These are phyloP conservation scores for Trichoplusia ni DNA, from an alignment of 1,140 invertebrate genomes.

Conservation along the genomic window DNA sequence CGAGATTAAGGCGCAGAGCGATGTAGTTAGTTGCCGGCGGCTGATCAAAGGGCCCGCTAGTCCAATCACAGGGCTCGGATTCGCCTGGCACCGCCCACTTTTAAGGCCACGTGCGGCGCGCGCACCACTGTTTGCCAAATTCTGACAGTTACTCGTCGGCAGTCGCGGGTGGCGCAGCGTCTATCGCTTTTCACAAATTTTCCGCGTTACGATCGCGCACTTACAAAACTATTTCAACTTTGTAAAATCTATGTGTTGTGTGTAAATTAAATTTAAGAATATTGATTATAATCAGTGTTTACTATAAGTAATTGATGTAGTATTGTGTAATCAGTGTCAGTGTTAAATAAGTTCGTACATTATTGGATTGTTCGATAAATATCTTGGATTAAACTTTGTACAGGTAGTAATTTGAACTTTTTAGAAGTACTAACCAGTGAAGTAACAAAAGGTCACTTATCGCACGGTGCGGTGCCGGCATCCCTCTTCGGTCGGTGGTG, in stretches of 20 bases:
- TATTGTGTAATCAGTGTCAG: constrained; percentile 14
- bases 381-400: constrained; percentile 21
- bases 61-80: constrained; percentile 55
- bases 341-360: constrained; percentile 11
- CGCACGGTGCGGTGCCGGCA: constrained; percentile 5
- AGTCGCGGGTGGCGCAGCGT: constrained; percentile 34
- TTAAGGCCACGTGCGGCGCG: constrained; percentile 73
- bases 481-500: constrained; percentile 29
- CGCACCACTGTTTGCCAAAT: constrained; percentile 53
- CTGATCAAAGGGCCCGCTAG: constrained; percentile 67
- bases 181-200: constrained; percentile 28
- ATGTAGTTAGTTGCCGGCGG: constrained; percentile 77
- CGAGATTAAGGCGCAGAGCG: constrained; percentile 77
- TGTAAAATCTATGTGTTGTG: background rate
- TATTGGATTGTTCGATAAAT: constrained; percentile 25
- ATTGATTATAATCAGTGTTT: constrained; percentile 4
- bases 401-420: constrained; percentile 37
- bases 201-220: constrained; percentile 35
- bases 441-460: constrained; percentile 38
- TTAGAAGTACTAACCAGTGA: constrained; percentile 20
- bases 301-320: background rate
- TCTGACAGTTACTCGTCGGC: constrained; percentile 61
- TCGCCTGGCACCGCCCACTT: constrained; percentile 56
- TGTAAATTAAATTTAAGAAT: background rate
- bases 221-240: constrained; percentile 35